Percentiles rank a stretch among this genome's conserved stretches.
These are phyloP conservation scores for Tricholauxania praeusta DNA, from an alignment of 2,888 invertebrate species.

Conservation along the genomic window DNA sequence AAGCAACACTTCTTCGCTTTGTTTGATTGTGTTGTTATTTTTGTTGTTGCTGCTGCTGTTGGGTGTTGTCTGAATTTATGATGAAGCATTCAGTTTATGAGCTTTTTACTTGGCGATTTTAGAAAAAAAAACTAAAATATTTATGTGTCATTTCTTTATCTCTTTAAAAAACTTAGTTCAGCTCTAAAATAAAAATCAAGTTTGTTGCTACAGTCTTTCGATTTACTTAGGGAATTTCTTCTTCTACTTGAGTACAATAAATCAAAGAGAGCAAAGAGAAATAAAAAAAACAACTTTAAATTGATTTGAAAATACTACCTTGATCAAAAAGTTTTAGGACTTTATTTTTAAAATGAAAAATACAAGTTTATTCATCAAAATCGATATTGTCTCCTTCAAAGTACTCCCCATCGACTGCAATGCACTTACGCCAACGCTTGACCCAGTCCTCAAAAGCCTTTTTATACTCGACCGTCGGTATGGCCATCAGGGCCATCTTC, in stretches of 20 bases:
- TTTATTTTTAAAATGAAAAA: too few relatives aligned
- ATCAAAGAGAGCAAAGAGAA: neutral
- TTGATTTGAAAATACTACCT: neutral
- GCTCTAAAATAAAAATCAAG: neutral
- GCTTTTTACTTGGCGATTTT: too few relatives aligned
- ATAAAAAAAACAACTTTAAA: neutral
- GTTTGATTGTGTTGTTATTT: conserved; percentile 7
- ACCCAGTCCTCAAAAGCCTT: too few relatives aligned
- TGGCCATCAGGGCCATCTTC: too few relatives aligned
- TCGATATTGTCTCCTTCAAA: too few relatives aligned
- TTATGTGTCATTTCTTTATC: neutral
- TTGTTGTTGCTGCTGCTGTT: conserved; percentile 9
- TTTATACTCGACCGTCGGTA: too few relatives aligned
- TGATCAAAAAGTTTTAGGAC: too few relatives aligned
- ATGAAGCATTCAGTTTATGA: too few relatives aligned
- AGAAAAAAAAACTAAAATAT: neutral
- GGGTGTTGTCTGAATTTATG: neutral
- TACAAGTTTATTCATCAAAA: too few relatives aligned
- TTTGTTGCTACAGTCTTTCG: conserved; percentile 15
- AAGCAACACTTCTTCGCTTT: neutral
- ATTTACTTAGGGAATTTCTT: neutral
- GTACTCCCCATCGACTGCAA: too few relatives aligned
- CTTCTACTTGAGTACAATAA: neutral
- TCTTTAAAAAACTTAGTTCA: too few relatives aligned
- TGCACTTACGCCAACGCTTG: too few relatives aligned